These are phyloP conservation scores for Macroramphosus scolopax DNA, from an alignment of 2,797 vertebrate species.

Conservation along the genomic window DNA sequence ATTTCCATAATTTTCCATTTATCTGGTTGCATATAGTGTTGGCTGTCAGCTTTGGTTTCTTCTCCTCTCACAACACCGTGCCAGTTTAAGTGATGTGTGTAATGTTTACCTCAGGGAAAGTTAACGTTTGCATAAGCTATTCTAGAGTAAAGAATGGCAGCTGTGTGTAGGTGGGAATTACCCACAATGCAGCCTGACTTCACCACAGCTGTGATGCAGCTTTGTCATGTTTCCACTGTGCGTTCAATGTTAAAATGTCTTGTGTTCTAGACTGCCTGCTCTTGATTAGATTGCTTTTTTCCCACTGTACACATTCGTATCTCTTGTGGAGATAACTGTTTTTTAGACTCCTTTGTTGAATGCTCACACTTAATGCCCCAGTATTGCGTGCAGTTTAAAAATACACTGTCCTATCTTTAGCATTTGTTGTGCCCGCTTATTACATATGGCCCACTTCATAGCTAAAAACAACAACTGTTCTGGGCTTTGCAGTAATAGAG, in stretches of 20 bases:
- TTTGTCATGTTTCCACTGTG: not conserved
- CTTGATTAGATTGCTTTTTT: not conserved
- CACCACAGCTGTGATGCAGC: slow-evolving; percentile 2
- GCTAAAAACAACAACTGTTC: slow-evolving; percentile 10
- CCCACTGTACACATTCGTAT: not conserved
- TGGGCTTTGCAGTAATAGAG: not conserved
- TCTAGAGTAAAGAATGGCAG: slow-evolving; percentile 12
- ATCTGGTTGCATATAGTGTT: not conserved
- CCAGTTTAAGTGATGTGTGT: slow-evolving; percentile 9
- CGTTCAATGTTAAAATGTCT: not conserved
- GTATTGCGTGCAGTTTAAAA: too few relatives aligned
- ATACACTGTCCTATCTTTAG: slow-evolving; percentile 10
- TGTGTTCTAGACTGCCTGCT: not conserved
- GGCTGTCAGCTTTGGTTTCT: not conserved
- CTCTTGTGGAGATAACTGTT: too few relatives aligned
- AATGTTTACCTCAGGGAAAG: slow-evolving; percentile 18
- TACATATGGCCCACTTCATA: slow-evolving; percentile 3
- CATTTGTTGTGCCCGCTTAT: slow-evolving; percentile 8
- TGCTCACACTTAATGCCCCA: too few relatives aligned
- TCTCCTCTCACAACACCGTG: not conserved
- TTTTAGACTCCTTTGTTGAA: too few relatives aligned
- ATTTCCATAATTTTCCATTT: not conserved
- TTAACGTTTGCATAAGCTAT: slow-evolving; percentile 9
- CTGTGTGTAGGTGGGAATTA: slow-evolving; percentile 17
- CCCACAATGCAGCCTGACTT: slow-evolving; percentile 2